phyloP scores from a whole-genome alignment of 2,888 invertebrate genomes.

The Lamproptera curius region DNA sequence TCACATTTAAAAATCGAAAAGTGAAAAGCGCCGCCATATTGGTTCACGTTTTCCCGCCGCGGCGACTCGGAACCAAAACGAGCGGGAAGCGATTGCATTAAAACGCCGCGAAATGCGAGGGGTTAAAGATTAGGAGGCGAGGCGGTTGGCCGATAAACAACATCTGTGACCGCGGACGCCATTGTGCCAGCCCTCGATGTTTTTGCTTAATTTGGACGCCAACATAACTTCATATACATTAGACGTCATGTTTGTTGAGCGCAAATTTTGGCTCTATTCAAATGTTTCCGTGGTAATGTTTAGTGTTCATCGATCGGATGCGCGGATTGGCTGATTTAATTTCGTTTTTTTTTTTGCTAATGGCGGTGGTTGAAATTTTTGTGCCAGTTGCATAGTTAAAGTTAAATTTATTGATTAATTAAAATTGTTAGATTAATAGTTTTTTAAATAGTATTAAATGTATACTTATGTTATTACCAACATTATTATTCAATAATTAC shows the following conservation, averaged over 20 bases:
- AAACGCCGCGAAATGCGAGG: conserved; percentile 23
- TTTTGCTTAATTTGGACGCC: conserved; percentile 15
- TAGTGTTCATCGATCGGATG: no score
- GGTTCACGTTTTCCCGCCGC: neutral
- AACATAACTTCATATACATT: no score
- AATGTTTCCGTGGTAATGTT: no score
- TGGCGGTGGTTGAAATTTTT: neutral
- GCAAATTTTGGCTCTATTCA: no score
- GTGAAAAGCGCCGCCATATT: neutral
- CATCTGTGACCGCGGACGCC: conserved; percentile 63
- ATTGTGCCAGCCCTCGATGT: conserved; percentile 42
- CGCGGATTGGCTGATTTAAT: no score
- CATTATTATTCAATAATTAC: neutral
- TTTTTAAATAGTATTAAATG: neutral
- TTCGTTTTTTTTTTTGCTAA: neutral
- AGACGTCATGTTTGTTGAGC: no score
- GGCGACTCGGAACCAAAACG: conserved; percentile 14
- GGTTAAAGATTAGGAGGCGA: conserved; percentile 46
- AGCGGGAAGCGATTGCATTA: conserved; percentile 12
- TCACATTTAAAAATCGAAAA: neutral
- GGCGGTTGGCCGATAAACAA: conserved; percentile 58
- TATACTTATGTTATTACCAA: neutral
- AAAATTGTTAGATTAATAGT: neutral
- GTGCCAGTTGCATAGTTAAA: no score
- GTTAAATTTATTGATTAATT: neutral